Evolutionary conservation across 2,113 vertebrate species (phyloP).

Genomic region (Ammodytes marinus): DNA sequence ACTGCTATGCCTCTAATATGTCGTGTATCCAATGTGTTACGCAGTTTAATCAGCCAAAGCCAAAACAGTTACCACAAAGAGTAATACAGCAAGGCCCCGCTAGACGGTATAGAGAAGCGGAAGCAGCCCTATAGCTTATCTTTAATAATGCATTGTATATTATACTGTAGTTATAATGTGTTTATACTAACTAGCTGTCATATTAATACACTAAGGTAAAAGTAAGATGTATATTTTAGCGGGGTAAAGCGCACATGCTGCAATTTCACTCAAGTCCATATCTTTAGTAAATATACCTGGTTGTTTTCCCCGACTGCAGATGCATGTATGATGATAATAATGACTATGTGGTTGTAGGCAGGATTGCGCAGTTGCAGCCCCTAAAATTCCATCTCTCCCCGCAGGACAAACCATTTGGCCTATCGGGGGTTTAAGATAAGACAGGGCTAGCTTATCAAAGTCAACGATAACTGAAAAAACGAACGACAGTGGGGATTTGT

Average conservation of each 20-base stretch:
- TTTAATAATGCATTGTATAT: too few relatives aligned
- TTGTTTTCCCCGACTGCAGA: background rate
- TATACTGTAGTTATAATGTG: background rate
- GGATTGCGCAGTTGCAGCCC: slow-evolving; percentile 50
- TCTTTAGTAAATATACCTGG: background rate
- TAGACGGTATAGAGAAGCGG: too few relatives aligned
- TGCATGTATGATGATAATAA: slow-evolving; percentile 45
- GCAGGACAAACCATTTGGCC: slow-evolving; percentile 74
- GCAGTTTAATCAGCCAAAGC: too few relatives aligned
- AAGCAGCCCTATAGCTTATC: background rate
- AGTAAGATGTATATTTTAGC: background rate
- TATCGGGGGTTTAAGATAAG: slow-evolving; percentile 81
- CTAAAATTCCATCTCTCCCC: slow-evolving; percentile 64
- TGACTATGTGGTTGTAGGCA: slow-evolving; percentile 49
- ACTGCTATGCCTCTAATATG: too few relatives aligned
- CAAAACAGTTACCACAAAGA: too few relatives aligned
- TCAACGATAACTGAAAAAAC: slow-evolving; percentile 75
- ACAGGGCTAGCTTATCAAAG: slow-evolving; percentile 80
- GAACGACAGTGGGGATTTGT: slow-evolving; percentile 78
- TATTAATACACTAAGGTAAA: too few relatives aligned
- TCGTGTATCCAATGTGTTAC: too few relatives aligned
- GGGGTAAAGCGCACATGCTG: background rate
- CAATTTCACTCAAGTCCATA: background rate
- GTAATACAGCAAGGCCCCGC: too few relatives aligned
- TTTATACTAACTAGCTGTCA: background rate